phyloP scores from a whole-genome alignment of 53 echinoderm and acorn worm genomes.

The Zoroaster sp. region DNA sequence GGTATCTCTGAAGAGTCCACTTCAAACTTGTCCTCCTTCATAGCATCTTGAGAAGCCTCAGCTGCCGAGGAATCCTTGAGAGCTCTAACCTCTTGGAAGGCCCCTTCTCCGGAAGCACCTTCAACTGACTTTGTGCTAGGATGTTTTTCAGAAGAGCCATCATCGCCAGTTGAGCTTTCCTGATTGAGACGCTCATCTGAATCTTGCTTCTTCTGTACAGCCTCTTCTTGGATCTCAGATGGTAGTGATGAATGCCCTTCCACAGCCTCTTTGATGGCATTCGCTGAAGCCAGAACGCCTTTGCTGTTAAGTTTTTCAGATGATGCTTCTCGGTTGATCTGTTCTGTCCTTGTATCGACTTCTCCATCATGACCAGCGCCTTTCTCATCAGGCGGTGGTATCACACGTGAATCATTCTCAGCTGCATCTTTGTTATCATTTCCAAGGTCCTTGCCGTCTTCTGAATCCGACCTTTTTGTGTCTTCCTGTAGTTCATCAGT shows the following conservation, averaged over 20 bases:
- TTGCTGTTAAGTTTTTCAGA: not conserved
- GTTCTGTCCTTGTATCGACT: not conserved
- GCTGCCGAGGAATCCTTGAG: not conserved
- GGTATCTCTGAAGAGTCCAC: not conserved
- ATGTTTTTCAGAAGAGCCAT: not conserved
- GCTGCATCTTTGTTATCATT: not conserved
- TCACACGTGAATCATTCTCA: not conserved
- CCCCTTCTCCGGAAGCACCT: slow-evolving; percentile 1
- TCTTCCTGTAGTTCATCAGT: not conserved
- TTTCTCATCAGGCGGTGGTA: not conserved
- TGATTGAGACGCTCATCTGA: not conserved
- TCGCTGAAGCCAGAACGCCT: not conserved
- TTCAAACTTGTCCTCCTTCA: not conserved
- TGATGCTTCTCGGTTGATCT: not conserved
- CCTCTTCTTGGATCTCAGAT: not conserved
- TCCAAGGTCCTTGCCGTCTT: not conserved
- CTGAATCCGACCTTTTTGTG: not conserved
- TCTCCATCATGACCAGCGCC: not conserved
- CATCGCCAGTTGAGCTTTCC: not conserved
- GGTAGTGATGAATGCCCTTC: not conserved
- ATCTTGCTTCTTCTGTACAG: not conserved
- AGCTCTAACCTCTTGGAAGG: not conserved
- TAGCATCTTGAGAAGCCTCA: not conserved
- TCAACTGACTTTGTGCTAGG: not conserved
- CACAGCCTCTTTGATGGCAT: not conserved